phyloP scores from a whole-genome alignment of 1,140 invertebrate genomes.

The Macrocentrus cingulum region DNA sequence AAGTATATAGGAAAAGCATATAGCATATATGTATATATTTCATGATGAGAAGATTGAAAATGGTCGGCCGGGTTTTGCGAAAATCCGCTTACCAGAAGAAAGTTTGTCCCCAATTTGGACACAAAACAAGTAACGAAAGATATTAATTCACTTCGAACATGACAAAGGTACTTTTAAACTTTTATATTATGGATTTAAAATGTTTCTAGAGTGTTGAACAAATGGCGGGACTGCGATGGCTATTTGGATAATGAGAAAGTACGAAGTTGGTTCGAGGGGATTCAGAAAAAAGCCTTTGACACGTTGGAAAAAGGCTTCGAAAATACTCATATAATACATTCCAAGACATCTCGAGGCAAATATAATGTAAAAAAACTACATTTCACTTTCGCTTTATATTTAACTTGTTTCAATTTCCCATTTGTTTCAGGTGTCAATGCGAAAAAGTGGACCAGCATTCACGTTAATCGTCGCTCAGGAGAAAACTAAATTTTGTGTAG shows the following conservation, averaged over 20 bases:
- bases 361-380: constrained; percentile 4
- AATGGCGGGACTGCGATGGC: not conserved
- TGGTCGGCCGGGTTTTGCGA: constrained; percentile 26
- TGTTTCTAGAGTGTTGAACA: constrained; percentile 2
- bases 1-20: no score
- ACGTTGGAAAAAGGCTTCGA: not conserved
- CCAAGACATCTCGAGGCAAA: not conserved
- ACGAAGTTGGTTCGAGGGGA: constrained; percentile 8
- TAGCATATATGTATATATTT: constrained; percentile 14
- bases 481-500: constrained; percentile 43
- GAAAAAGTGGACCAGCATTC: constrained; percentile 56
- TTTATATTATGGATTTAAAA: not conserved
- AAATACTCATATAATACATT: not conserved
- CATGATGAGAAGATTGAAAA: constrained; percentile 21
- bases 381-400: not conserved
- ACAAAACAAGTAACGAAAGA: constrained; percentile 19
- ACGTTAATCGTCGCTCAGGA: constrained; percentile 44
- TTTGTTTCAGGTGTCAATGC: constrained; percentile 40
- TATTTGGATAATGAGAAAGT: constrained; percentile 10
- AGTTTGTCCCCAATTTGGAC: constrained; percentile 21
- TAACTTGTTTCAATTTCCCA: not conserved
- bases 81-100: constrained; percentile 24
- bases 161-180: constrained; percentile 12
- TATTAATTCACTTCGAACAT: constrained; percentile 54
- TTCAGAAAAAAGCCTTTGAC: not conserved